phyloP scores from a whole-genome alignment of 2,113 vertebrate species.

The Gadus macrocephalus region DNA sequence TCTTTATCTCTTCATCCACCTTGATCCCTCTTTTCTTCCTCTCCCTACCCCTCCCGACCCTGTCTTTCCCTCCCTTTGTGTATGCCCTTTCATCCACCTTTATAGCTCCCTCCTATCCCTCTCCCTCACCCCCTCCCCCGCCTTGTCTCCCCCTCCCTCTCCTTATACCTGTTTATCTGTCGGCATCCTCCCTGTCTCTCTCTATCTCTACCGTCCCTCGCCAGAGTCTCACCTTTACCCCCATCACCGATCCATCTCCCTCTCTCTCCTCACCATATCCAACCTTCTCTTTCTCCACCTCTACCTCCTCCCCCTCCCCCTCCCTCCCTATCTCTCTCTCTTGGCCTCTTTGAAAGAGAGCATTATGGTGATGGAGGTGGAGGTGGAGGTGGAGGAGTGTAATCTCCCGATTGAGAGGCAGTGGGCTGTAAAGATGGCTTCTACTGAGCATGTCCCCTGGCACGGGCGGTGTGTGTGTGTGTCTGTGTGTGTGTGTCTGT shows the following conservation, averaged over 20 bases:
- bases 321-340: not conserved
- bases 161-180: not conserved
- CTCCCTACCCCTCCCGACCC: not conserved
- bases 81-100: not conserved
- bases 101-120: not conserved
- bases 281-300: no score
- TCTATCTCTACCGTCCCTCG: not conserved
- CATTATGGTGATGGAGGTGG: not conserved
- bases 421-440: conserved; percentile 44
- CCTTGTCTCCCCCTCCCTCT: not conserved
- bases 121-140: not conserved
- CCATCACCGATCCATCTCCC: not conserved
- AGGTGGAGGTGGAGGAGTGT: conserved; percentile 32
- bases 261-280: not conserved
- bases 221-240: not conserved
- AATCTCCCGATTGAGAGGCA: conserved; percentile 33
- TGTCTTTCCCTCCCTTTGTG: not conserved
- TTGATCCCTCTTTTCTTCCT: not conserved
- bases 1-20: not conserved
- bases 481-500: no score
- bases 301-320: no score
- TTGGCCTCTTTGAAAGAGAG: conserved; percentile 34
- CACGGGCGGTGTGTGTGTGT: no score
- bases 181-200: not conserved
- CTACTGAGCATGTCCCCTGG: conserved; percentile 30